Percentiles rank a stretch among this genome's conserved stretches.
Evolutionary conservation across 1,140 invertebrate genomes (phyloP).

Genomic region (Zophobas atratus): DNA sequence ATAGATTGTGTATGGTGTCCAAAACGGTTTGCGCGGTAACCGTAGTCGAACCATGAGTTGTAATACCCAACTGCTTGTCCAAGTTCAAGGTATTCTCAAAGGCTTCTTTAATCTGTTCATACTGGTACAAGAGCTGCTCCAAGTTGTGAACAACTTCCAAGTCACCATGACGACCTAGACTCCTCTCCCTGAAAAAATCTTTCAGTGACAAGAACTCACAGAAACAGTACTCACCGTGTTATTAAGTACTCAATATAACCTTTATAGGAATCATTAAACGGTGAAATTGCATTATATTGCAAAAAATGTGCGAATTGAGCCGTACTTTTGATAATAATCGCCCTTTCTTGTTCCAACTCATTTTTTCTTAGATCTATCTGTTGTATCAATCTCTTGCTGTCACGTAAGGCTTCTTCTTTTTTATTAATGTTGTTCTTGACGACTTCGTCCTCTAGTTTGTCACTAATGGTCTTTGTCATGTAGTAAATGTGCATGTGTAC

Average conservation of each 20-base stretch:
- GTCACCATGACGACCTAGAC: conserved; percentile 38
- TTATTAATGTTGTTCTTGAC: conserved; percentile 49
- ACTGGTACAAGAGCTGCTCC: conserved; percentile 19
- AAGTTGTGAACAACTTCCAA: not conserved
- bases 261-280: conserved; percentile 56
- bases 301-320: conserved; percentile 54
- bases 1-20: conserved; percentile 17
- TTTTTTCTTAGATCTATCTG: conserved; percentile 35
- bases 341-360: conserved; percentile 47
- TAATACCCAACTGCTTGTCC: not conserved
- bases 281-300: conserved; percentile 52
- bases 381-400: conserved; percentile 41
- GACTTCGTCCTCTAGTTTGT: conserved; percentile 42
- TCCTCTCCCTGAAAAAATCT: conserved; percentile 51
- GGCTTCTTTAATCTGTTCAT: conserved; percentile 20
- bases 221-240: conserved; percentile 39
- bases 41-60: not conserved
- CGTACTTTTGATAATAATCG: conserved; percentile 48
- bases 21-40: conserved; percentile 4
- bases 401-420: conserved; percentile 41
- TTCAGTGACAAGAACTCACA: conserved; percentile 1
- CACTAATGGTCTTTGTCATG: conserved; percentile 49
- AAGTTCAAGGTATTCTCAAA: not conserved
- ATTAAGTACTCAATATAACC: conserved; percentile 53
- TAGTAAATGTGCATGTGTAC: conserved; percentile 58